Evolutionary conservation across 1,140 invertebrate genomes (phyloP), one percentile per base, ranked within the genome.

Genomic region (Conopomorpha cramerella): DNA sequence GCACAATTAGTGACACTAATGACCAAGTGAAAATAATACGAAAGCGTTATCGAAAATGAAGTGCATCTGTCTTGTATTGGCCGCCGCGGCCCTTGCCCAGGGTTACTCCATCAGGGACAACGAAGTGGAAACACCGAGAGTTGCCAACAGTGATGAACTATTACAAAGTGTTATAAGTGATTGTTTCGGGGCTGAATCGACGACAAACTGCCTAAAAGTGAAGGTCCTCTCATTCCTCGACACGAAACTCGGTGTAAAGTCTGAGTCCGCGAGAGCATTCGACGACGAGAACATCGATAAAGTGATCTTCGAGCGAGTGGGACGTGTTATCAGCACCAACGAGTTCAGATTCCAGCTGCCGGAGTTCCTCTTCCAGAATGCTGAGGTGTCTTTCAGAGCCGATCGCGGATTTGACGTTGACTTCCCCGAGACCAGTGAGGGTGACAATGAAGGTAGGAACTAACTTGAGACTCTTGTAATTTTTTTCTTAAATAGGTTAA

Each of bases 201-300:
- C 83, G 43, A 82, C 84, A 45, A 77, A 81, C 32, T 92, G 89
- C 49, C 71, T 90, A 28, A 90, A 90, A 61, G 79, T 81, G 49
- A 85, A 89, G 62, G 83, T 90, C 34, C 70, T 92, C 6, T 81
- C 78, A 29, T 90, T 86, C 65, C 67, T 91, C 57, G 88, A 91
- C 60, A 82, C 81, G 7, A 76, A 87, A 26, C 63, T 87, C 15
- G 84, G 86, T 17, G 81, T 86, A 1, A 79, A 66, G 14, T 82
- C 83, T 14, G 86, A 87, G 43, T 66, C 66, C 17, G 74, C 73
- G 32, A 73, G 81, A 39, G 74, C 81, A 38, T 67, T 80, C 34
- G 64, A 77, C 13, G 61, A 74, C 26, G 78, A 86, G 33, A 84
- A 87, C 48, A 80, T 90, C 31, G 88, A 91, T 45, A 86, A 87